Conservation (phyloP, 2,888 invertebrate genomes). For the Acanthococcus lagerstroemiae region DNA sequence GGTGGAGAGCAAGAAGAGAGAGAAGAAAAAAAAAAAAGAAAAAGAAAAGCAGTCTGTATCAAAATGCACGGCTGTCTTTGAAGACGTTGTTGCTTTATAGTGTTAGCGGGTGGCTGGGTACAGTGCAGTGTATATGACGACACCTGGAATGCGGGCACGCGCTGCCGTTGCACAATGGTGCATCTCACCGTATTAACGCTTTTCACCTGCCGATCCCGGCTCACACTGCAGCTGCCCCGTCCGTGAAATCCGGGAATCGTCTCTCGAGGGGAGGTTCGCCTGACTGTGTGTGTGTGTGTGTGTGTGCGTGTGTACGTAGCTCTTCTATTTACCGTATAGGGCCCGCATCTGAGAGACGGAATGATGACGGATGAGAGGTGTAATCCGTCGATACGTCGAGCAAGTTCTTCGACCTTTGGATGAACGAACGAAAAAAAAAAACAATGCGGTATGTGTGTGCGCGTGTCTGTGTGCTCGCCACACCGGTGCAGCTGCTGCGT, state of each 20-base stretch:
- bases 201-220: conserved; percentile 1
- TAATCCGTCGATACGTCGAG: background rate
- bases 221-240: background rate
- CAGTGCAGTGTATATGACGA: background rate
- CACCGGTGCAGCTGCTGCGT: background rate
- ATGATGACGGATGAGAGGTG: background rate
- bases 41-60: no score
- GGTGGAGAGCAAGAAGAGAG: no score
- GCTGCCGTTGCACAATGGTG: conserved; percentile 1
- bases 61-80: background rate
- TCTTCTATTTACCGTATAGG: background rate
- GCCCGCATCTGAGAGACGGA: background rate
- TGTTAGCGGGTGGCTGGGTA: conserved; percentile 1
- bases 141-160: conserved; percentile 11
- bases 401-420: background rate
- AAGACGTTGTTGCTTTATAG: background rate
- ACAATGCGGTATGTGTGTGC: background rate
- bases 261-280: background rate
- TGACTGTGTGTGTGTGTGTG: background rate
- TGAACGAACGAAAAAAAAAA: background rate
- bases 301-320: background rate
- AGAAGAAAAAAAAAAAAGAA: no score
- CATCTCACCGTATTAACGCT: background rate
- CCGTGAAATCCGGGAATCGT: background rate
- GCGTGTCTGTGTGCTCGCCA: background rate